phyloP scores from a whole-genome alignment of 2,888 invertebrate genomes.

The Chrysina gloriosa region DNA sequence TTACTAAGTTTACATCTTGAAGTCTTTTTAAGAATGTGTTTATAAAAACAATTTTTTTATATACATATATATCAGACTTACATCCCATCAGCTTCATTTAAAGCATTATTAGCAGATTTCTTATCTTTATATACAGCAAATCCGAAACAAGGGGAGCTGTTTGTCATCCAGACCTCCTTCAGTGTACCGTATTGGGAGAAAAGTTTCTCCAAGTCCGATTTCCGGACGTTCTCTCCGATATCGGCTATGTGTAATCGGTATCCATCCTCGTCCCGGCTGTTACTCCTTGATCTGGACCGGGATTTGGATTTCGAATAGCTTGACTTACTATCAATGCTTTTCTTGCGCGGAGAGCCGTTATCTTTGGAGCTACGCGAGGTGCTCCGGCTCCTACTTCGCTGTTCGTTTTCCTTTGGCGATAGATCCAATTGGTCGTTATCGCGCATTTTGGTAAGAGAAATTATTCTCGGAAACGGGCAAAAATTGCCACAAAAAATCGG shows the following conservation, averaged over 20 bases:
- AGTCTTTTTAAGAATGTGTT: no score
- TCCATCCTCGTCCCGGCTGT: conserved; percentile 62
- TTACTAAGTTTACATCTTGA: no score
- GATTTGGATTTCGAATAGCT: conserved; percentile 56
- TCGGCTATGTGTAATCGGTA: conserved; percentile 68
- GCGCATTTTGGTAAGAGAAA: conserved; percentile 56
- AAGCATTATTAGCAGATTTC: conserved; percentile 67
- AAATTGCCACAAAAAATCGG: conserved; percentile 5
- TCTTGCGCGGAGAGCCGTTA: conserved; percentile 48
- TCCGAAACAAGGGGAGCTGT: conserved; percentile 72
- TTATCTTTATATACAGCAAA: conserved; percentile 70
- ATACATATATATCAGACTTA: conserved; percentile 58
- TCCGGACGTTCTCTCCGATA: conserved; percentile 67
- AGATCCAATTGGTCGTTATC: conserved; percentile 55
- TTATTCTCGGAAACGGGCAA: no score
- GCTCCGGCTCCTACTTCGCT: conserved; percentile 58
- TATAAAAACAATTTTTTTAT: background rate
- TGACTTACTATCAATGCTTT: conserved; percentile 56
- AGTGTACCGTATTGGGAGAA: conserved; percentile 69
- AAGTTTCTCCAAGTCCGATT: conserved; percentile 67
- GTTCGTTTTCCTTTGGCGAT: conserved; percentile 55
- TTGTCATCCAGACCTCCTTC: conserved; percentile 71
- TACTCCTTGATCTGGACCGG: conserved; percentile 61
- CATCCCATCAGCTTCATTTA: conserved; percentile 66
- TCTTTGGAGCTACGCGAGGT: conserved; percentile 58